Evolutionary conservation across 1,140 invertebrate species (phyloP).

Genomic region (Calosoma granatense): DNA sequence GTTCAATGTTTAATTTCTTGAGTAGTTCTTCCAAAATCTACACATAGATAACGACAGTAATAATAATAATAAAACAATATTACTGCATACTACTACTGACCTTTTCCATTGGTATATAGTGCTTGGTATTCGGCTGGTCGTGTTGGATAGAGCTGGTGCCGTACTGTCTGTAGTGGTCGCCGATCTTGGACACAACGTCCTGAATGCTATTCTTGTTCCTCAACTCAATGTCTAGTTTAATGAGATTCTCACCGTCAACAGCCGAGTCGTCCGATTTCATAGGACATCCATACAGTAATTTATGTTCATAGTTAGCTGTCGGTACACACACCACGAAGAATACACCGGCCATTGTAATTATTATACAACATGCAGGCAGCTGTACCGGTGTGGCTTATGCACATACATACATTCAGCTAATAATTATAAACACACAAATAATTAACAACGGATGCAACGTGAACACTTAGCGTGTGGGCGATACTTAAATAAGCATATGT

Average conservation of each 20-base stretch:
- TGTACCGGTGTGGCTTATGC: no score
- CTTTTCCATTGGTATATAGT: constrained; percentile 8
- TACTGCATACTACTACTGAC: background rate
- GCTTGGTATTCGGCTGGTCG: no score
- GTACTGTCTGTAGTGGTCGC: background rate
- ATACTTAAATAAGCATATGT: no score
- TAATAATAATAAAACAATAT: background rate
- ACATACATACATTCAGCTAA: no score
- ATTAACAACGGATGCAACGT: background rate
- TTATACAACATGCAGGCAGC: no score
- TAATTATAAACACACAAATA: background rate
- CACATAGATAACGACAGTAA: background rate
- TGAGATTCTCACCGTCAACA: background rate
- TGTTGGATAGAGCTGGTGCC: background rate
- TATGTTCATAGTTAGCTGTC: constrained; percentile 44
- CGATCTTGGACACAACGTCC: background rate
- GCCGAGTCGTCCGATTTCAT: background rate
- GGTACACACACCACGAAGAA: constrained; percentile 50
- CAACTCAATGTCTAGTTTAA: constrained; percentile 9
- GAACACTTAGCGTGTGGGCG: background rate
- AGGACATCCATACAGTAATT: constrained; percentile 37
- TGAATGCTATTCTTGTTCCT: background rate
- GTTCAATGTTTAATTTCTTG: constrained; percentile 54
- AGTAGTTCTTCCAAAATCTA: constrained; percentile 54
- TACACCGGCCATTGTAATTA: constrained; percentile 36